Conservation (phyloP, 2,888 invertebrate species). For the Tupiocoris notatus region DNA sequence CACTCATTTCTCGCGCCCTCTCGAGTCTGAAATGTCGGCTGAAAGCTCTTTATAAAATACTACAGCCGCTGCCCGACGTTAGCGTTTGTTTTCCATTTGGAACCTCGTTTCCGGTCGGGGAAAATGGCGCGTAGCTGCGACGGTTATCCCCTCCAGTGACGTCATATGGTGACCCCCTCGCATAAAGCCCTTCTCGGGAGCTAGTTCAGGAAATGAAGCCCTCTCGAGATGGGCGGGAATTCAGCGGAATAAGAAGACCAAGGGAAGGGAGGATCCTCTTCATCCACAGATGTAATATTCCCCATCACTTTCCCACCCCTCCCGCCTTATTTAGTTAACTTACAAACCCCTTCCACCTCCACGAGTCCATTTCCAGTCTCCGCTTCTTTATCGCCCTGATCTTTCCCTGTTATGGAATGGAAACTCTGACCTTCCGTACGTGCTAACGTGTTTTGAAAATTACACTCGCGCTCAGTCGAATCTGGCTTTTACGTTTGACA, state of each 20-base stretch:
- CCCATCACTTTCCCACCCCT: not conserved
- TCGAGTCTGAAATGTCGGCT: not conserved
- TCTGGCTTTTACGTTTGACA: no score
- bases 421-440: not conserved
- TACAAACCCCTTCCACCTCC: not conserved
- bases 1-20: not conserved
- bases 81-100: slow-evolving; percentile 40
- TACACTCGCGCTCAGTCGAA: no score
- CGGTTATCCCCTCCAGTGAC: slow-evolving; percentile 11
- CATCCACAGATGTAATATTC: not conserved
- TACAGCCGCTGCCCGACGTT: slow-evolving; percentile 15
- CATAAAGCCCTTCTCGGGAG: slow-evolving; percentile 14
- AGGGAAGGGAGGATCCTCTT: not conserved
- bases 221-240: not conserved
- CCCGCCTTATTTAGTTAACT: not conserved
- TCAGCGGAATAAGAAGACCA: not conserved
- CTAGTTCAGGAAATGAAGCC: slow-evolving; percentile 37
- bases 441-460: no score
- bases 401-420: not conserved
- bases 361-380: not conserved
- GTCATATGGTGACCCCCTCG: slow-evolving; percentile 31
- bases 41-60: slow-evolving; percentile 40
- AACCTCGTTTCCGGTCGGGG: slow-evolving; percentile 34
- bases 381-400: not conserved
- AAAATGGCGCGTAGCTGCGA: not conserved